Percentiles rank a stretch among this genome's conserved stretches.
Evolutionary conservation across 2,888 invertebrate species (phyloP).

Genomic region (Pseudococcus viburni): DNA sequence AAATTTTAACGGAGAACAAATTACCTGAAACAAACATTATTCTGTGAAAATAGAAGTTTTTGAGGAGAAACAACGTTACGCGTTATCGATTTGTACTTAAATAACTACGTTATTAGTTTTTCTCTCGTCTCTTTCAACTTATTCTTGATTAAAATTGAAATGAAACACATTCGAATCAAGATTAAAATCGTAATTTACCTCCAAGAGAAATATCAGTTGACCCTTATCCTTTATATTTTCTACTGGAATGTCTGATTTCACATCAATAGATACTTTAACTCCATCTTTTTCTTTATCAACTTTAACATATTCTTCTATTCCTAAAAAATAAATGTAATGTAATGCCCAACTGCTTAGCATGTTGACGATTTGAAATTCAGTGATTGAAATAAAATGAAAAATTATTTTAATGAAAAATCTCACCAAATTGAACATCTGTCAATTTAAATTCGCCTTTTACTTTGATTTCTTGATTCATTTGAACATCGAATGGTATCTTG

Average conservation of each 20-base stretch:
- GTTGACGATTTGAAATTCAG: not conserved
- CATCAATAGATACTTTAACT: not conserved
- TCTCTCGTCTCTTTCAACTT: not conserved
- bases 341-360: not conserved
- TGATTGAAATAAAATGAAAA: not conserved
- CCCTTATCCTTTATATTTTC: slow-evolving; percentile 3
- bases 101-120: not conserved
- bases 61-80: not conserved
- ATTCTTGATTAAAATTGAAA: not conserved
- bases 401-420: not conserved
- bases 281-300: not conserved
- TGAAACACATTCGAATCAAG: not conserved
- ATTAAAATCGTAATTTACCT: not conserved
- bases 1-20: not conserved
- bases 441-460: not conserved
- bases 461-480: slow-evolving; percentile 2
- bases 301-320: not conserved
- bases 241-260: not conserved
- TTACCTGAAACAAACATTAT: not conserved
- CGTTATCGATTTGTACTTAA: not conserved
- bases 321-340: not conserved
- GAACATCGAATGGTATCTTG: slow-evolving; percentile 13
- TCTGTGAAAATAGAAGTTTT: not conserved
- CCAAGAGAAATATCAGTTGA: not conserved
- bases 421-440: not conserved